phyloP scores from a whole-genome alignment of 2,888 invertebrate genomes.

The Luffia ferchaultella region DNA sequence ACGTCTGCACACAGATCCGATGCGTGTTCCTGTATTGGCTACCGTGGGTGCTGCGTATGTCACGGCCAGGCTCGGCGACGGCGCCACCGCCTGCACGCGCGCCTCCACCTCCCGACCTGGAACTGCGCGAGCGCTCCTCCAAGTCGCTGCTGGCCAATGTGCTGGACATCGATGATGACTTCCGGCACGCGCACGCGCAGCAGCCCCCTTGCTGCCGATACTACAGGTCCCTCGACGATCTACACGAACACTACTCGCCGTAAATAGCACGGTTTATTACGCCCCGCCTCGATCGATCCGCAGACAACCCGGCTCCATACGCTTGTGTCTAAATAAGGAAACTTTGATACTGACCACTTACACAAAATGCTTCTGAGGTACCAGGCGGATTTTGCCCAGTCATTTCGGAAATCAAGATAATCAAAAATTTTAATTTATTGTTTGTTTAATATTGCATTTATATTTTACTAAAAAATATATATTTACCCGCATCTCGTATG shows the following conservation, averaged over 20 bases:
- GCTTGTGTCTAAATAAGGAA: constrained; percentile 4
- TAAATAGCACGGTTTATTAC: constrained; percentile 63
- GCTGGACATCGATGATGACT: constrained; percentile 97
- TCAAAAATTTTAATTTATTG: too few relatives aligned
- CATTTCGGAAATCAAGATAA: too few relatives aligned
- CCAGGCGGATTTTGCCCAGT: too few relatives aligned
- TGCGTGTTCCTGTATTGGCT: constrained; percentile 96
- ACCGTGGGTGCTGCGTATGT: constrained; percentile 96
- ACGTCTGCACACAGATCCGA: constrained; percentile 70
- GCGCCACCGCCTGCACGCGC: constrained; percentile 72
- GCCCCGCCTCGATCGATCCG: constrained; percentile 58
- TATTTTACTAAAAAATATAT: too few relatives aligned
- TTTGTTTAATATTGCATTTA: too few relatives aligned
- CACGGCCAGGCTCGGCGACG: constrained; percentile 71
- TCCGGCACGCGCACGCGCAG: constrained; percentile 81
- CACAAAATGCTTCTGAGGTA: too few relatives aligned
- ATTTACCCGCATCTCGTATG: too few relatives aligned
- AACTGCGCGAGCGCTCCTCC: constrained; percentile 89
- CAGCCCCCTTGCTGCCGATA: constrained; percentile 78
- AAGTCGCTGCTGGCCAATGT: constrained; percentile 96
- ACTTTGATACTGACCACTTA: too few relatives aligned
- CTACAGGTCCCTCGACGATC: constrained; percentile 75
- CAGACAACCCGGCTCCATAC: constrained; percentile 53
- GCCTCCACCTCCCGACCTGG: constrained; percentile 83
- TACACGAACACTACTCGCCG: constrained; percentile 65